These are phyloP conservation scores for Gisinianus flammeolus DNA, from an alignment of 2,888 invertebrate genomes.

Conservation along the genomic window DNA sequence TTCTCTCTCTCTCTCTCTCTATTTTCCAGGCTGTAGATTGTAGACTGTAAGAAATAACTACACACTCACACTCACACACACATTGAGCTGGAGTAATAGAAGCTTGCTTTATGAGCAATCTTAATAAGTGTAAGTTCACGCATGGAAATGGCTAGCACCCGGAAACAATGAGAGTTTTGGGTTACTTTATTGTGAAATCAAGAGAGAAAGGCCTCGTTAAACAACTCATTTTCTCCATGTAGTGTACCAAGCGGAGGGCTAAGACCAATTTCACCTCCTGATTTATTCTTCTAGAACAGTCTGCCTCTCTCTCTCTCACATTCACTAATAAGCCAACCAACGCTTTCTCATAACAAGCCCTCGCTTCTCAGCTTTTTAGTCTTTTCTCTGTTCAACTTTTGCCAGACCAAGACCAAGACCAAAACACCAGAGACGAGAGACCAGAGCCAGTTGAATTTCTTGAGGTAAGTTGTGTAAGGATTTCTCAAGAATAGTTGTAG, in stretches of 20 bases:
- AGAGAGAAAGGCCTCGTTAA: slow-evolving; percentile 39
- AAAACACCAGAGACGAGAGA: too few species aligned
- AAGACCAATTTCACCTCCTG: slow-evolving; percentile 23
- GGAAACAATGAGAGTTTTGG: slow-evolving; percentile 30
- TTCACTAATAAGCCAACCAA: slow-evolving; percentile 13
- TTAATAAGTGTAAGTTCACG: slow-evolving; percentile 33
- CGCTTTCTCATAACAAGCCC: not conserved
- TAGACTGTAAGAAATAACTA: not conserved
- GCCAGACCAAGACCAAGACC: too few species aligned
- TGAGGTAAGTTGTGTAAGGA: too few species aligned
- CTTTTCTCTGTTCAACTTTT: slow-evolving; percentile 7
- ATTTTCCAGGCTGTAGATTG: not conserved
- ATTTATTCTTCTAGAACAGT: slow-evolving; percentile 35
- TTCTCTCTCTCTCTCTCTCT: not conserved
- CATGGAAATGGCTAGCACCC: slow-evolving; percentile 17
- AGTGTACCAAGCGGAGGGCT: slow-evolving; percentile 14
- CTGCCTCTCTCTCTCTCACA: not conserved
- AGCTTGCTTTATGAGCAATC: slow-evolving; percentile 34
- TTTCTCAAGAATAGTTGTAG: too few species aligned
- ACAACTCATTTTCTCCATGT: slow-evolving; percentile 34
- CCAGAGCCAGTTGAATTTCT: too few species aligned
- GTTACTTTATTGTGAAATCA: slow-evolving; percentile 38
- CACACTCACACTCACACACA: not conserved
- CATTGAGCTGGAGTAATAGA: not conserved
- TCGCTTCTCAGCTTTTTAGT: not conserved